Evolutionary conservation across 1,140 invertebrate genomes (phyloP), one percentile per base, ranked within the genome.

Genomic region (Rhysida immarginata): DNA sequence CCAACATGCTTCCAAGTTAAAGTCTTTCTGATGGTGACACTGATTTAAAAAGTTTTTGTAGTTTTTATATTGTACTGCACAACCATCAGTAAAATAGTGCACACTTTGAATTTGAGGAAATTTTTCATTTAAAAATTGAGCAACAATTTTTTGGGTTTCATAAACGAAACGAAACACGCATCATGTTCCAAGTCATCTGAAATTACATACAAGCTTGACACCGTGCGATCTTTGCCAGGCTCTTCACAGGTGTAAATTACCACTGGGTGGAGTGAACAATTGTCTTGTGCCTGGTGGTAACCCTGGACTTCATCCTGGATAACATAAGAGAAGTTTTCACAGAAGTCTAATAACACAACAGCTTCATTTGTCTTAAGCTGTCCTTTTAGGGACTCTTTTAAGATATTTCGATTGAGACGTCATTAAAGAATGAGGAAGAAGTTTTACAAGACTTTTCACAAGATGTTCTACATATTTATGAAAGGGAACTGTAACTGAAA

Each of bases 21-120:
- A 66, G 59, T 68, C 62, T 43, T 63, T 52, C 49, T 62, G 23
- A 52, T 63, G 62, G 46, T 61, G 51, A 18, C 61, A 60, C 2
- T 68, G 56, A 58, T 69, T 69, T 1, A 54, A 25, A 46, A 70
- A 59, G 46, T 64, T 68, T 49, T 66, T 64, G 13, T 53, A 49
- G 61, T 65, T 70, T 56, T 70, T 70, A 54, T 67, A 69, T 57
- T 70, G 67, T 26, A 41, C 54, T 45, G 55, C 60, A 58, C 55
- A 56, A 26, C 63, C 66, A 61, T 68, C 67, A 35, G 58, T 59
- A 54, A 68, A 65, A 53, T 64, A 64, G 55, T 62, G 50, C 21
- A 68, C 56, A 48, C 63, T 61, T 26, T 25, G 57, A 45, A 64
- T 46, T 23, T 53, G 41, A n/a, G 56, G 57, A 46, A 46, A 8